These are phyloP conservation scores for Lissonota sp. DNA, from an alignment of 2,888 invertebrate genomes.

Conservation along the genomic window DNA sequence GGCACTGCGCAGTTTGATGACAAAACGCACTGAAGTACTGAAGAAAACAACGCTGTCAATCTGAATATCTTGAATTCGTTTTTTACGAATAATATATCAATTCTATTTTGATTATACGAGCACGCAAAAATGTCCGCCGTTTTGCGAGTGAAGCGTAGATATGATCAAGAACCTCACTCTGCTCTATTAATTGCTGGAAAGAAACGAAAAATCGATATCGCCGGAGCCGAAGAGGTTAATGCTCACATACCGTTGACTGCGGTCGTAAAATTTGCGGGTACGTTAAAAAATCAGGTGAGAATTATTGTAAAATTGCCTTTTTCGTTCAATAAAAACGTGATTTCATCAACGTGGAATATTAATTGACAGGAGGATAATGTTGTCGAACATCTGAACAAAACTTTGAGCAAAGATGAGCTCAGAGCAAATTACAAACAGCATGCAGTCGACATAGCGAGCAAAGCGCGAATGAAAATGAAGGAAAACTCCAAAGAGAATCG, in stretches of 20 bases:
- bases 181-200: constrained; percentile 90
- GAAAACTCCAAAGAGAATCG: constrained; percentile 85
- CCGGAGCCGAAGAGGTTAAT: constrained; percentile 77
- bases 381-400: constrained; percentile 78
- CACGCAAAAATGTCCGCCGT: constrained; percentile 85
- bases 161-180: constrained; percentile 89
- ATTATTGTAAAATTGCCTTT: constrained; percentile 9
- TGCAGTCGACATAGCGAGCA: constrained; percentile 83
- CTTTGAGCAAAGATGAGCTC: constrained; percentile 84
- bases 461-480: constrained; percentile 83
- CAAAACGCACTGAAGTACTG: too few relatives aligned
- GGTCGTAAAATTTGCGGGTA: constrained; percentile 90
- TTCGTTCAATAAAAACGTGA: constrained; percentile 14
- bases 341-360: constrained; percentile 5
- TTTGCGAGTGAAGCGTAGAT: constrained; percentile 89
- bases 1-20: too few relatives aligned
- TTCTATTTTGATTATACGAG: too few relatives aligned
- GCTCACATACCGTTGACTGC: constrained; percentile 84
- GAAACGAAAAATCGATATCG: constrained; percentile 86
- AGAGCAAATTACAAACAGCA: constrained; percentile 85
- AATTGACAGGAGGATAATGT: constrained; percentile 81
- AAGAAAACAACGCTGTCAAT: too few relatives aligned
- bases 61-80: too few relatives aligned
- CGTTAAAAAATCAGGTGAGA: constrained; percentile 88
- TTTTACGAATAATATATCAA: too few relatives aligned